These are phyloP conservation scores for Mormyrus lacerda DNA, from an alignment of 2,113 vertebrate genomes.

Conservation along the genomic window DNA sequence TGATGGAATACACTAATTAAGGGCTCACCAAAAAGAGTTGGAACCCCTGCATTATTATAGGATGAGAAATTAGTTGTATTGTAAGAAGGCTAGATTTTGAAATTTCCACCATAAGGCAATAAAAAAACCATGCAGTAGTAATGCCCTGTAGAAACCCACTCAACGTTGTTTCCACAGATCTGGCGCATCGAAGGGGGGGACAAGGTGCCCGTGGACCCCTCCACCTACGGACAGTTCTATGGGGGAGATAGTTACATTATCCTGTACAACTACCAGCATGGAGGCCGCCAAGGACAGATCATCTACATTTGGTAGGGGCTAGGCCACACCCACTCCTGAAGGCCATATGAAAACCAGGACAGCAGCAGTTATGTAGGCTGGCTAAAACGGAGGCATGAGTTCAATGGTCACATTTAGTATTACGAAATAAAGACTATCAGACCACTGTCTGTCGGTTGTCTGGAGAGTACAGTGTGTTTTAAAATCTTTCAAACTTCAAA, in stretches of 20 bases:
- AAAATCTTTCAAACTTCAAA: neutral
- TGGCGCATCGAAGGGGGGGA: conserved; percentile 85
- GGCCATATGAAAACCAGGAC: neutral
- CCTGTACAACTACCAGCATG: conserved; percentile 76
- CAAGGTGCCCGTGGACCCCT: conserved; percentile 72
- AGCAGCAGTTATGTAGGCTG: neutral
- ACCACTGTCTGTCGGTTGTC: neutral
- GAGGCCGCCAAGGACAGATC: conserved; percentile 78
- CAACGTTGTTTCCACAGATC: conserved; percentile 60
- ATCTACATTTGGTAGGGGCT: conserved; percentile 90
- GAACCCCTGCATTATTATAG: neutral
- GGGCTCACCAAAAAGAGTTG: neutral
- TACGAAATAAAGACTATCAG: neutral
- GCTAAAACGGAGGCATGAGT: neutral
- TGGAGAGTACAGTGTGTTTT: neutral
- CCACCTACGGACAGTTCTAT: conserved; percentile 82
- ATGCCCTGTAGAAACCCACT: neutral
- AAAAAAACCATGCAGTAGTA: neutral
- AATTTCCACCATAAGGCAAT: neutral
- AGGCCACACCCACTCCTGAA: neutral
- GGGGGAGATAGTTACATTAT: conserved; percentile 97
- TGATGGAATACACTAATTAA: neutral
- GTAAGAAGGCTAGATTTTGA: neutral
- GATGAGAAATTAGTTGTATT: neutral
- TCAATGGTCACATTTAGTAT: neutral